phyloP scores from a whole-genome alignment of 1,140 invertebrate species.

The Apis dorsata region DNA sequence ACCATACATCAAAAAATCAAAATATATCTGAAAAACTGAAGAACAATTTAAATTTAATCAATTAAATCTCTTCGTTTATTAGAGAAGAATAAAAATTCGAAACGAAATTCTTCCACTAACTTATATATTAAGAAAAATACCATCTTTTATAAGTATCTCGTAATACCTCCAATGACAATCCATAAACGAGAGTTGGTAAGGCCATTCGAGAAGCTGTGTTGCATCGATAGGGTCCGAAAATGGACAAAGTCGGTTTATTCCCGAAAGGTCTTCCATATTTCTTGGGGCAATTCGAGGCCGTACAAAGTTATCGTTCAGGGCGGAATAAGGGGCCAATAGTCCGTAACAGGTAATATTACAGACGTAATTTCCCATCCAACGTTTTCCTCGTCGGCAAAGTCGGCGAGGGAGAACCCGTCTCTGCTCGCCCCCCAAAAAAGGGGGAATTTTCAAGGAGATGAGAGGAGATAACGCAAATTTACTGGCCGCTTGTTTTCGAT shows the following conservation, averaged over 20 bases:
- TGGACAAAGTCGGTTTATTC: neutral
- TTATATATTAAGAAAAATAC: too few relatives aligned
- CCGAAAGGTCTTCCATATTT: slow-evolving; percentile 17
- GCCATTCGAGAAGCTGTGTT: too few relatives aligned
- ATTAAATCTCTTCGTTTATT: too few relatives aligned
- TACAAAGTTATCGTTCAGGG: slow-evolving; percentile 14
- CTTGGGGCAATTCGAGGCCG: neutral
- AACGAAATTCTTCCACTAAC: too few relatives aligned
- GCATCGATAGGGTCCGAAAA: neutral
- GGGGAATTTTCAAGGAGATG: slow-evolving; percentile 28
- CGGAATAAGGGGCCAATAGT: slow-evolving; percentile 43
- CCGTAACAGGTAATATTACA: slow-evolving; percentile 45
- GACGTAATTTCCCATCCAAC: slow-evolving; percentile 41
- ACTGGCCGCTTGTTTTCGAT: slow-evolving; percentile 45
- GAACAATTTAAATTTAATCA: too few relatives aligned
- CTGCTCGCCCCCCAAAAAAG: too few relatives aligned
- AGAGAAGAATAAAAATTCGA: too few relatives aligned
- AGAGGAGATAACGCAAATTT: slow-evolving; percentile 50
- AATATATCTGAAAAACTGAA: too few relatives aligned
- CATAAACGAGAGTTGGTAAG: too few relatives aligned
- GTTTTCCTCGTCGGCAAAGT: slow-evolving; percentile 8
- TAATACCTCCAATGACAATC: too few relatives aligned
- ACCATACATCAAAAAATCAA: too few relatives aligned
- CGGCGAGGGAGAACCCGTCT: neutral
- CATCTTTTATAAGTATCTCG: too few relatives aligned